Percentiles rank a stretch among this genome's conserved stretches.
These are phyloP conservation scores for Latheticus oryzae DNA, from an alignment of 2,888 invertebrate genomes.

Conservation along the genomic window DNA sequence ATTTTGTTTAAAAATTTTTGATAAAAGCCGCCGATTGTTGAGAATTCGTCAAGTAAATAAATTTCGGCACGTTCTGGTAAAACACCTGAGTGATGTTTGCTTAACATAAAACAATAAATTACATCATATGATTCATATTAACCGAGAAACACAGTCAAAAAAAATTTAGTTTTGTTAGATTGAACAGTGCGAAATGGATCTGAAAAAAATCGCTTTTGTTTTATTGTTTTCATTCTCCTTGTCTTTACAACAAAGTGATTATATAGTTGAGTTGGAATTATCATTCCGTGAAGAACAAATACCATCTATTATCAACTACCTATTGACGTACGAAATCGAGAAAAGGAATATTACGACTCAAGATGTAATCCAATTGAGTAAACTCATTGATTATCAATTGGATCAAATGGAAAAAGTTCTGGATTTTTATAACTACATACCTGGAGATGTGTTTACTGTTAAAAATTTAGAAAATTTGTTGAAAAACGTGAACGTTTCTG, in stretches of 20 bases:
- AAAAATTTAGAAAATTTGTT: constrained; percentile 25
- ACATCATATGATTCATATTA: constrained; percentile 21
- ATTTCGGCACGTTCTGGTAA: too few species aligned
- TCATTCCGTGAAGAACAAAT: constrained; percentile 19
- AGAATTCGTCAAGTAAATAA: too few species aligned
- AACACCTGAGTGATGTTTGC: too few species aligned
- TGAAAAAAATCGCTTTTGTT: constrained; percentile 4
- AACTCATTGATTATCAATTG: constrained; percentile 19
- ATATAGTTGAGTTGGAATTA: constrained; percentile 11
- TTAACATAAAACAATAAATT: constrained; percentile 24
- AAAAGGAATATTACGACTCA: constrained; percentile 8
- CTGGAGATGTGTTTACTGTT: constrained; percentile 17
- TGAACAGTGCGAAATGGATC: too few species aligned
- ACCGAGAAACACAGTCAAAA: background rate
- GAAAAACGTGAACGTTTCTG: constrained; percentile 1
- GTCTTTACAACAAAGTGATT: constrained; percentile 8
- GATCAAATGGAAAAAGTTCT: background rate
- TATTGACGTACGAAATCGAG: constrained; percentile 17
- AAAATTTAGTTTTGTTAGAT: background rate
- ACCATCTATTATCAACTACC: constrained; percentile 11
- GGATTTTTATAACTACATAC: constrained; percentile 13
- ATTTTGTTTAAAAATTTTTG: too few species aligned
- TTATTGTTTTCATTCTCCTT: constrained; percentile 2
- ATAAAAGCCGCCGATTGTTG: too few species aligned
- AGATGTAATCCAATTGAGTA: constrained; percentile 26